Base-by-base conservation (phyloP, 2,888 invertebrate species). In the Polyploca ridens region DNA sequence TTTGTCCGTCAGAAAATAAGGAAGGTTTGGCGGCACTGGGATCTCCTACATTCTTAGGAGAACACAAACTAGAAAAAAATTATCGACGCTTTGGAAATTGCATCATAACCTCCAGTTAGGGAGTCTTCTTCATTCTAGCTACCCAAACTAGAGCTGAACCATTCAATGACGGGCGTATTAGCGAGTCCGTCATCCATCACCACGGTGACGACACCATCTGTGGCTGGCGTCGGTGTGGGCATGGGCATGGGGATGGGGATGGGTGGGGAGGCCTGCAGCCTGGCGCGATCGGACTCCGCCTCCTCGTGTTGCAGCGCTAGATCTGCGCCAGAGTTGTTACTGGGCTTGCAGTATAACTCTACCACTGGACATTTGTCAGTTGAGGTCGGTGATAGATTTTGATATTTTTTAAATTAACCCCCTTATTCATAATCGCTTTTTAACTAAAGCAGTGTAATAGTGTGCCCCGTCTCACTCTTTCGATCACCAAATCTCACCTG, bases 331-430 rank as follows among this genome's bases (percentile, higher is more conserved):
- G 98, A 99, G 59, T 97, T 99, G 89, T 95, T 99, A 65, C 94
- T 99, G 33, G 99, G 99, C 0, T 94, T 99, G 74, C 97, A 98
- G 77, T 99, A 99, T 85, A 99, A 98, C 85, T 97, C 98, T 35
- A 98, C 97, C 46, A 99, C 99, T 1, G 99, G 99, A 35, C 96
- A 98, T 78, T 95, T 99, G n/a, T 97, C 97, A 63, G 98, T 98
- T 13, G 99, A 99, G 94, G 97, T 98, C 63, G 46, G 73, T 63
- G 4, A 11, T 19, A 16, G 35, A 16, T 58, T 14, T 14, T 5
- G 14, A 44, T 44, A 10, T 8, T 5, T 7, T 35, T 35, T 6
- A n/a, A n/a, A n/a, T n/a, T n/a, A n/a, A n/a, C n/a, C n/a, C n/a
- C n/a, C n/a, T n/a, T n/a, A n/a, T n/a, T n/a, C n/a, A n/a, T n/a